A percentile compares a stretch with the other conserved stretches of the same genome.
These are phyloP conservation scores for Alentia gelatinosa DNA, from an alignment of 2,888 invertebrate genomes.

Conservation along the genomic window DNA sequence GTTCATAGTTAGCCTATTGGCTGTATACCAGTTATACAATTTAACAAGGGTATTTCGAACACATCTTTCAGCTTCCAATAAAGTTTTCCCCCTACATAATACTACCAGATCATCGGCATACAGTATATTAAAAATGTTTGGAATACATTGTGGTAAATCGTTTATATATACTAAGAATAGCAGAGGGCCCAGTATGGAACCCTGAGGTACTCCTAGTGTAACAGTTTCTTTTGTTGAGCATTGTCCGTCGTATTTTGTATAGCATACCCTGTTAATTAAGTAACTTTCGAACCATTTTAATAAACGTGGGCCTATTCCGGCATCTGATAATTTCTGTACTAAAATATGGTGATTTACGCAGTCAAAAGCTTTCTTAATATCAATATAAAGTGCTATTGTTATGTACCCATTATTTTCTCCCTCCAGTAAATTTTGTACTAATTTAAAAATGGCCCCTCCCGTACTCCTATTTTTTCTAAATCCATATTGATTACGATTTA, in stretches of 20 bases:
- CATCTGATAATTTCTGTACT: not conserved
- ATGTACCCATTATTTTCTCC: no score
- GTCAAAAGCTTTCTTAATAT: not conserved
- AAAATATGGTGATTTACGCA: not conserved
- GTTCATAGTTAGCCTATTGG: no score
- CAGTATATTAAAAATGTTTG: not conserved
- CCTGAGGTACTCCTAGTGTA: not conserved
- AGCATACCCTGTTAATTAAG: not conserved
- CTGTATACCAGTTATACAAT: no score
- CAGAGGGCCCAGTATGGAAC: not conserved
- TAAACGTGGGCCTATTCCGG: no score
- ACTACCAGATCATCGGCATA: not conserved
- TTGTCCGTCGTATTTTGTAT: not conserved
- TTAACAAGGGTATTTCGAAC: no score
- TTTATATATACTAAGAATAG: not conserved
- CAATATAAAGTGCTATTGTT: no score
- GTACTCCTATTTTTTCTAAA: no score
- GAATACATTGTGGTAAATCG: not conserved
- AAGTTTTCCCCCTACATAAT: no score
- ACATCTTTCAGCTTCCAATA: no score
- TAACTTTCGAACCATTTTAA: not conserved
- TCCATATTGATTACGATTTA: no score
- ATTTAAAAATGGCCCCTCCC: no score
- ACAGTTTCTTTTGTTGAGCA: not conserved
- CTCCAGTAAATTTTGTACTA: no score